Percentiles rank a stretch among this genome's conserved stretches.
phyloP scores from a whole-genome alignment of 2,113 vertebrate species.

The Numida meleagris region DNA sequence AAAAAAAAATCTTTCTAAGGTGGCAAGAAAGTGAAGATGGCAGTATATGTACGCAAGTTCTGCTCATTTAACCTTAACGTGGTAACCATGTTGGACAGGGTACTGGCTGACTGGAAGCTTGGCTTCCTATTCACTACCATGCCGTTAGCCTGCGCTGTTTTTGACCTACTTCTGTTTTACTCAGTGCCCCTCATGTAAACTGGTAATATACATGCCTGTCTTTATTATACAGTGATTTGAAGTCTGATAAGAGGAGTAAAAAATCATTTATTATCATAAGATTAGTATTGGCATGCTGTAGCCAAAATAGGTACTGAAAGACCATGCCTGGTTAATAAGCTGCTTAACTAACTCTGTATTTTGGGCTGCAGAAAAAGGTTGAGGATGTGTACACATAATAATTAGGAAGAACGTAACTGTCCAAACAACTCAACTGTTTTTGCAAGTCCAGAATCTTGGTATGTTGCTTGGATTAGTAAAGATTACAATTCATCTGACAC shows the following conservation, averaged over 20 bases:
- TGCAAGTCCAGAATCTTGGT: background rate
- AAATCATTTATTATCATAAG: background rate
- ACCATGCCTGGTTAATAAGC: background rate
- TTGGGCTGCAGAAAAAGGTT: background rate
- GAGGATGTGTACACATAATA: slow-evolving; percentile 6
- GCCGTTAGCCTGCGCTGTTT: fast-evolving
- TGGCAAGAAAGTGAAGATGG: background rate
- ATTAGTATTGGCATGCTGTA: background rate
- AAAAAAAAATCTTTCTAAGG: background rate
- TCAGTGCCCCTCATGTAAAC: background rate
- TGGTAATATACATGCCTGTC: background rate
- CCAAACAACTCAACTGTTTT: slow-evolving; percentile 5
- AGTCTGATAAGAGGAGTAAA: background rate
- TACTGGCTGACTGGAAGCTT: background rate
- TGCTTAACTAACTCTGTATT: background rate
- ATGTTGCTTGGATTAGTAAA: background rate
- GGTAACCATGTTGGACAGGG: background rate
- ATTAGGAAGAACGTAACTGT: slow-evolving; percentile 33
- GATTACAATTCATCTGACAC: background rate
- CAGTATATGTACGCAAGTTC: background rate
- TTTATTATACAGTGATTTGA: background rate
- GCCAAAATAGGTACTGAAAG: background rate
- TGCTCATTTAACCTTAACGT: background rate
- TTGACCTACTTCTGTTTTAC: background rate
- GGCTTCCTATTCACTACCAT: background rate